Base-by-base conservation (phyloP, 2,888 invertebrate species). In the Sericinus montela region DNA sequence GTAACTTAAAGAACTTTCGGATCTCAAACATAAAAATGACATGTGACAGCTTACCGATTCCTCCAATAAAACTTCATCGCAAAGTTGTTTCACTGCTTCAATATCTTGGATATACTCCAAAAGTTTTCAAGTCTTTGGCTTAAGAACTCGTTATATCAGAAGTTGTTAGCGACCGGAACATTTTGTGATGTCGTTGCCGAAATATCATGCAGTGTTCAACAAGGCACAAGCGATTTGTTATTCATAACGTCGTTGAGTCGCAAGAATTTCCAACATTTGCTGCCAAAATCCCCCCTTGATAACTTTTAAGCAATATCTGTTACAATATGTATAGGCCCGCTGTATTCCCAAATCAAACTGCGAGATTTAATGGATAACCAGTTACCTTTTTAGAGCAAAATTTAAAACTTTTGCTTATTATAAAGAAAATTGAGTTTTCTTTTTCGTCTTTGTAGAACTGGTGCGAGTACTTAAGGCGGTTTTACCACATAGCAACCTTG, bases 31-130 rank as follows among this genome's bases (percentile, higher is more conserved):
- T 23, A 43, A 28, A 40, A 30, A 49, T 49, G 43, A 49, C 39
- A 44, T 39, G 39, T 49, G 38, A 40, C 35, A 40, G 28, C 29
- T 43, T 14, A 9, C 25, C 34, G 39, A 48, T 48, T 39, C 34
- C 43, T 43, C 38, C 44, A 49, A 45, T 49, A 40, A 45, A 44
- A 49, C 44, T 45, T 35, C 35, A 35, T 35, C 19, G 77, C 70
- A 75, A 79, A 81, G 73, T 83, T 78, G 79, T 86, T 84, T 84
- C 83, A 85, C 86, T 85, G 83, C 80, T 73, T 69, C 71, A 75
- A 79, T 69, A 77, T 83, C 82, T 87, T 87, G 87, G 87, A 85
- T 63, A 60, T 70, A 69, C 74, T 86, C 85, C 86, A 86, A 86
- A 80, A 82, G 80, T 83, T 81, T 74, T 75, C 80, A 75, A 72